These are phyloP conservation scores for Aphidoletes aphidimyza DNA, from an alignment of 2,888 invertebrate species.

Conservation along the genomic window DNA sequence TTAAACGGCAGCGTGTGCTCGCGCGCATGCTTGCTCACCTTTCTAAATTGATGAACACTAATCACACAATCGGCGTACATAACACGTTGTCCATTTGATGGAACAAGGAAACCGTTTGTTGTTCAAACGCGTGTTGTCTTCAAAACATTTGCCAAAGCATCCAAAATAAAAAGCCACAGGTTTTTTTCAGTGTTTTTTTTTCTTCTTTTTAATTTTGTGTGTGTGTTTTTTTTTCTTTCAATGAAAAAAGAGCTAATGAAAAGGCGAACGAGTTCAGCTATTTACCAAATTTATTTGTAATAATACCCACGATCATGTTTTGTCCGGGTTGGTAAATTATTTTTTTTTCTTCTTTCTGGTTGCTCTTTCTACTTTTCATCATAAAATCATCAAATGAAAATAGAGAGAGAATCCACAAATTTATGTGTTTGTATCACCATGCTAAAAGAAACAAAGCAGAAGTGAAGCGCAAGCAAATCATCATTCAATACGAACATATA, in stretches of 20 bases:
- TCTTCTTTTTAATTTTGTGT: no score
- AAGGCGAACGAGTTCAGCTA: slow-evolving; percentile 41
- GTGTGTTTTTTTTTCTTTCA: neutral
- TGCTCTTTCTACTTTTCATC: neutral
- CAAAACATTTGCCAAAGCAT: neutral
- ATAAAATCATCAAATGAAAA: neutral
- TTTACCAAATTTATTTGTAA: slow-evolving; percentile 35
- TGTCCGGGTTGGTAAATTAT: neutral
- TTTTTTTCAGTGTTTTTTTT: no score
- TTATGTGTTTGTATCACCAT: neutral
- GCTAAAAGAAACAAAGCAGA: neutral
- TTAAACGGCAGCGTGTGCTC: neutral
- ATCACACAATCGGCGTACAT: slow-evolving; percentile 26
- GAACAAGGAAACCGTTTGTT: slow-evolving; percentile 24
- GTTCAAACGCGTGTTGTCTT: neutral
- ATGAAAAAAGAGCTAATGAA: neutral
- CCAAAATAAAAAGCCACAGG: neutral
- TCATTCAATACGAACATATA: neutral
- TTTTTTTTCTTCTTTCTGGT: neutral
- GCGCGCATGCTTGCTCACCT: no score
- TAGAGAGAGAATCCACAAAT: neutral
- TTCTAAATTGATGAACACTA: slow-evolving; percentile 49
- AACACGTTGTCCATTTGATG: slow-evolving; percentile 16
- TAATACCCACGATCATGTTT: slow-evolving; percentile 18
- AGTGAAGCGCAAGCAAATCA: neutral